Percentiles rank a stretch among this genome's conserved stretches.
phyloP scores from a whole-genome alignment of 2,888 invertebrate species.

The Venusia cambrica region DNA sequence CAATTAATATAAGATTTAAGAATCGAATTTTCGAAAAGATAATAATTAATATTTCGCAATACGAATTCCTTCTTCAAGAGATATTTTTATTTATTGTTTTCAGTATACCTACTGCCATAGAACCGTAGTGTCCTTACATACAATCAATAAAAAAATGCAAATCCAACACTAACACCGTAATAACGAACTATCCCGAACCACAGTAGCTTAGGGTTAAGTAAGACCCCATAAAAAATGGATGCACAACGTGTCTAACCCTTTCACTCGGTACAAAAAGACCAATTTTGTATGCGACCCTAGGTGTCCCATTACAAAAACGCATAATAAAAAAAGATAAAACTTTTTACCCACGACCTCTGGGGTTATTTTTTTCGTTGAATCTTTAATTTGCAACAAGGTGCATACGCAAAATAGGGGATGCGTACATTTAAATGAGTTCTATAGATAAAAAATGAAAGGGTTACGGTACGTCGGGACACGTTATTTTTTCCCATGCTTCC shows the following conservation, averaged over 20 bases:
- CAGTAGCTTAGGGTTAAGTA: constrained; percentile 60
- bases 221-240: constrained; percentile 53
- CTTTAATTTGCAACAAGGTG: constrained; percentile 81
- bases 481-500: constrained; percentile 62
- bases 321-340: constrained; percentile 73
- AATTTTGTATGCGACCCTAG: constrained; percentile 76
- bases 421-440: constrained; percentile 72
- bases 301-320: constrained; percentile 80
- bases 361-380: constrained; percentile 71
- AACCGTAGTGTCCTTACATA: too few species aligned
- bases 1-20: too few species aligned
- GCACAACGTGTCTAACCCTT: constrained; percentile 63
- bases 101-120: too few species aligned
- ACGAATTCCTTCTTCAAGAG: too few species aligned
- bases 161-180: constrained; percentile 68
- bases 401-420: constrained; percentile 70
- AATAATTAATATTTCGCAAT: too few species aligned
- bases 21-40: too few species aligned
- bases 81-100: too few species aligned
- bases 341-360: constrained; percentile 77
- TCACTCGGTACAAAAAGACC: constrained; percentile 65
- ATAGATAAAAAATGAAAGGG: constrained; percentile 66
- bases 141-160: constrained; percentile 48
- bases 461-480: constrained; percentile 42
- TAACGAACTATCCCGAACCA: constrained; percentile 71